These are phyloP conservation scores for Tipula unca DNA, from an alignment of 2,888 invertebrate species.

Conservation along the genomic window DNA sequence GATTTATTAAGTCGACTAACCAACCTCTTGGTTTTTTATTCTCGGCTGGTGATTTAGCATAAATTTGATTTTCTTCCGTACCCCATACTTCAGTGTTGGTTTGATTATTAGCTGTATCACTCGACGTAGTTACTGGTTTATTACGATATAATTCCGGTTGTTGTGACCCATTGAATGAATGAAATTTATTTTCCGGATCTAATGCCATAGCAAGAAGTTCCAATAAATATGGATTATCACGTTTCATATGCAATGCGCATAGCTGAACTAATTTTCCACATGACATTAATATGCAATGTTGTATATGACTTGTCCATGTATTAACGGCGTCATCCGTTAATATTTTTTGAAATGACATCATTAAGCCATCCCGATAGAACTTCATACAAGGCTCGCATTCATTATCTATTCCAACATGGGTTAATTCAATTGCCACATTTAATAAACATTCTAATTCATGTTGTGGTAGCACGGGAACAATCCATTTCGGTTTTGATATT, in stretches of 20 bases:
- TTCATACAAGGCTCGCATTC: constrained; percentile 85
- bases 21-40: constrained; percentile 84
- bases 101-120: neutral
- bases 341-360: constrained; percentile 91
- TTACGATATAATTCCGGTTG: constrained; percentile 36
- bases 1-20: constrained; percentile 93
- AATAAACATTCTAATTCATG: constrained; percentile 90
- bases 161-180: constrained; percentile 39
- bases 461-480: constrained; percentile 92
- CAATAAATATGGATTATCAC: constrained; percentile 86
- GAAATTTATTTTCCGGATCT: constrained; percentile 91
- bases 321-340: constrained; percentile 95
- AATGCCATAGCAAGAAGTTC: constrained; percentile 89
- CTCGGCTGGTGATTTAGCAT: constrained; percentile 57
- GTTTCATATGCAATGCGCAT: constrained; percentile 80
- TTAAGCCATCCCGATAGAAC: constrained; percentile 90
- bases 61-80: constrained; percentile 56
- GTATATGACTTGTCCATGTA: constrained; percentile 96
- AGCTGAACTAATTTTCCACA: constrained; percentile 87
- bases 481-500: constrained; percentile 93
- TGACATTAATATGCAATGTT: constrained; percentile 88
- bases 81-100: constrained; percentile 39
- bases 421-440: constrained; percentile 80
- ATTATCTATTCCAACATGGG: constrained; percentile 76
- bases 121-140: neutral